These are phyloP conservation scores for Portunus trituberculatus DNA, from an alignment of 1,140 invertebrate species.

Conservation along the genomic window DNA sequence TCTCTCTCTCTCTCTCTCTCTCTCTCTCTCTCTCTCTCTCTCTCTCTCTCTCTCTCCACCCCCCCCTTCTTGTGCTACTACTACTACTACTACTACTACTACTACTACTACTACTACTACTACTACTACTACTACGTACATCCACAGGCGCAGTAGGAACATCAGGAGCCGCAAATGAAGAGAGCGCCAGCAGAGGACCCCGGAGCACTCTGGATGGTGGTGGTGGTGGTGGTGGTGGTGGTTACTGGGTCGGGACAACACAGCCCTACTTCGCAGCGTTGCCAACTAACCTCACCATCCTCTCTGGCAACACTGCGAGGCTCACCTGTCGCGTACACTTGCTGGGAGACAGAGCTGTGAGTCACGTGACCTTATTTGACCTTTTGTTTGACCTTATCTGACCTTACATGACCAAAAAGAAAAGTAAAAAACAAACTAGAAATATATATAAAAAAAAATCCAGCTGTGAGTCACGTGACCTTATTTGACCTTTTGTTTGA, in stretches of 20 bases:
- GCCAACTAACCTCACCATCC: conserved; percentile 48
- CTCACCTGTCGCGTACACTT: conserved; percentile 55
- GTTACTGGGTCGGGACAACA: conserved; percentile 21
- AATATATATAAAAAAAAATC: no score
- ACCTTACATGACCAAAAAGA: neutral
- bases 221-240: neutral
- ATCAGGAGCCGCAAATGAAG: no score
- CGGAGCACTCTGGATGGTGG: neutral
- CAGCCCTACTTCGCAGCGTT: conserved; percentile 46
- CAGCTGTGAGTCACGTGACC: no score
- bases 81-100: neutral
- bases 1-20: neutral
- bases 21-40: conserved; percentile 38
- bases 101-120: neutral
- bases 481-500: no score
- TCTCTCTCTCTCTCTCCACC: conserved; percentile 43
- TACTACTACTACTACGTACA: no score
- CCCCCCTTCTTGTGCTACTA: neutral
- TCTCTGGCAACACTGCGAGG: conserved; percentile 43
- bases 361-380: neutral
- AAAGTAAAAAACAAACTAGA: no score
- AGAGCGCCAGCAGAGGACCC: neutral
- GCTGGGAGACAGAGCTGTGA: conserved; percentile 55
- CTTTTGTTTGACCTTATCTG: neutral
- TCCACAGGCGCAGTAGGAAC: no score